These are phyloP conservation scores for Hiodon alosoides DNA, from an alignment of 2,113 vertebrate species.

Conservation along the genomic window DNA sequence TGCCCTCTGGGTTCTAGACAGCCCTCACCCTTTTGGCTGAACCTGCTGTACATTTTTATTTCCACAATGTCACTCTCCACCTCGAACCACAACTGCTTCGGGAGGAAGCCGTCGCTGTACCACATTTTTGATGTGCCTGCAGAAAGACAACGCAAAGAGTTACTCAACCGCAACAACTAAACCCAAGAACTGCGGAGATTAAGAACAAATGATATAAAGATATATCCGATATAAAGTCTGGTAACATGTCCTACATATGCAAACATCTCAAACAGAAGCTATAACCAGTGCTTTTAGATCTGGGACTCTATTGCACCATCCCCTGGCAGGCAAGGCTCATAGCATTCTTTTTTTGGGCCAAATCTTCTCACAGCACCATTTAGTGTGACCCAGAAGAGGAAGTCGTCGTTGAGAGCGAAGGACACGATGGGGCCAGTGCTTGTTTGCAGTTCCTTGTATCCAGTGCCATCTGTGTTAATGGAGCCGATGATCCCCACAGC, in stretches of 20 bases:
- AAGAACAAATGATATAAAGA: no score
- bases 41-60: conserved; percentile 69
- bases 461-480: conserved; percentile 69
- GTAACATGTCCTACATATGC: no score
- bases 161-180: no score
- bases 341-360: neutral
- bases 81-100: conserved; percentile 73
- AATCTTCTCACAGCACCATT: conserved; percentile 53
- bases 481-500: conserved; percentile 70
- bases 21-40: conserved; percentile 70
- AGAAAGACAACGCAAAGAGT: neutral
- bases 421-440: conserved; percentile 59
- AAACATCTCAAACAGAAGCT: no score
- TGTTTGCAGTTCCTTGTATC: conserved; percentile 58
- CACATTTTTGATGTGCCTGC: conserved; percentile 70
- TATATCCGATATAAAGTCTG: no score
- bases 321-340: neutral
- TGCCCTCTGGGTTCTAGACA: neutral
- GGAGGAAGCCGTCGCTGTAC: conserved; percentile 65
- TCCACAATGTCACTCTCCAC: conserved; percentile 63
- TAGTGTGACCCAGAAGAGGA: conserved; percentile 73
- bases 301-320: conserved; percentile 4
- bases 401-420: conserved; percentile 63
- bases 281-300: neutral
- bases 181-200: no score